Base-by-base conservation (phyloP, 2,797 vertebrate species). In the Sphenopsis melanotis region DNA sequence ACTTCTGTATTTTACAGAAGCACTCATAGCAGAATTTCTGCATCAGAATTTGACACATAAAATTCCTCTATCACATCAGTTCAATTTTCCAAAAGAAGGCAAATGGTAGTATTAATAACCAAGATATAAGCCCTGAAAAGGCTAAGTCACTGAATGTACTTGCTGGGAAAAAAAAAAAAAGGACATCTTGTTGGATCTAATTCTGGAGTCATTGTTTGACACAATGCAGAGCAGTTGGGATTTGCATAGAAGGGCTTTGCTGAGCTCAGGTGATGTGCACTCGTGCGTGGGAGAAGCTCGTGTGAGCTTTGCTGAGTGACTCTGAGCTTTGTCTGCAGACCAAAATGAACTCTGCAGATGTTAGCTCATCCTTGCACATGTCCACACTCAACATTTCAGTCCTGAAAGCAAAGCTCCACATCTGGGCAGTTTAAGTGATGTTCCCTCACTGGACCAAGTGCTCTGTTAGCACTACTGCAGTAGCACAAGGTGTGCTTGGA, bases 31-130 rank as follows among this genome's bases (percentile, higher is more conserved):
- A 90, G 80, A 91, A 94, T 44, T 90, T 94, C 79, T 93, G 70
- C 66, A 71, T 92, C 70, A 90, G 59, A 79, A 91, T 92, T 87
- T 70, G 77, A 93, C 89, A 84, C 41, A 68, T 70, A 9, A 87
- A 90, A 78, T 94, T 96, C 92, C 66, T 82, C 66, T 82, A 84
- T 84, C 83, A 85, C 71, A 59, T 91, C 85, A 91, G 89, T 74
- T 90, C 42, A 56, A 8, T 94, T 95, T 94, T 95, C 93, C 87
- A 84, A 68, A 89, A 85, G 85, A 83, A 89, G 65, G 39, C 59
- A 82, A 90, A 70, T 1, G 12, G 32, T 36, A 34, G 32, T 80
- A 87, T 95, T 92, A 94, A 93, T 96, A 95, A 83, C 77, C 20
- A n/a, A 82, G 65, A 49, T 49, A 53, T 22, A 63, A 94, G 34